These are phyloP conservation scores for Ifrita kowaldi DNA, from an alignment of 2,113 vertebrate genomes.

Conservation along the genomic window DNA sequence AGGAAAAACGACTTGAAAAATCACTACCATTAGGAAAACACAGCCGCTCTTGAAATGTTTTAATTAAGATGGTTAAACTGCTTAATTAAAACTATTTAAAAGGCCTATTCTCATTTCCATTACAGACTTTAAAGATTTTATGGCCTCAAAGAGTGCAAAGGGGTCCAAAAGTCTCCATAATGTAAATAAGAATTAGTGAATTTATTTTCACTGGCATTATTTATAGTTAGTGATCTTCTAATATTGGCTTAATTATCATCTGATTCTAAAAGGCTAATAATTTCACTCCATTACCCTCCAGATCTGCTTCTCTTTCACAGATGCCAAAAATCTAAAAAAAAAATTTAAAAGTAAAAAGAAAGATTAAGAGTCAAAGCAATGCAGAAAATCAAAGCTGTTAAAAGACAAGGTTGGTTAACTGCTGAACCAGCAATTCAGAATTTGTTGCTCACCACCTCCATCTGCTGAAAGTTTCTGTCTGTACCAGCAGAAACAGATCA, in stretches of 20 bases:
- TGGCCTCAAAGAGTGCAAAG: not conserved
- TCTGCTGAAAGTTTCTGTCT: not conserved
- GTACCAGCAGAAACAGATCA: not conserved
- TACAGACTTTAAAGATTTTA: not conserved
- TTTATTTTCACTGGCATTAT: not conserved
- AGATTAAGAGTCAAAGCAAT: not conserved
- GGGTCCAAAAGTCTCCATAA: not conserved
- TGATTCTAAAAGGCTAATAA: constrained; percentile 11
- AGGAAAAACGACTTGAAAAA: not conserved
- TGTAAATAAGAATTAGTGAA: not conserved
- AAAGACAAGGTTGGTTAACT: not conserved
- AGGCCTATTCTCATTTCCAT: not conserved
- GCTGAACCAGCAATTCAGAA: not conserved
- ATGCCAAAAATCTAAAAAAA: not conserved
- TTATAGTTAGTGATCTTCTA: not conserved
- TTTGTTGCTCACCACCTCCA: not conserved
- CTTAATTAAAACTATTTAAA: constrained; percentile 25
- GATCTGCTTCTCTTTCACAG: not conserved
- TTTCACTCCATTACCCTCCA: constrained; percentile 7
- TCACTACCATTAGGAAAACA: not conserved
- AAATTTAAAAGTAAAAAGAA: not conserved
- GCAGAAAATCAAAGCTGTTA: not conserved
- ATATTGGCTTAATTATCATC: not conserved
- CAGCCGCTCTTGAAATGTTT: not conserved
- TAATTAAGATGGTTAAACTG: not conserved